Percentiles rank a stretch among this genome's conserved stretches.
These are phyloP conservation scores for Pipistrellus nathusii DNA, from an alignment of 2,797 vertebrate genomes.

Conservation along the genomic window DNA sequence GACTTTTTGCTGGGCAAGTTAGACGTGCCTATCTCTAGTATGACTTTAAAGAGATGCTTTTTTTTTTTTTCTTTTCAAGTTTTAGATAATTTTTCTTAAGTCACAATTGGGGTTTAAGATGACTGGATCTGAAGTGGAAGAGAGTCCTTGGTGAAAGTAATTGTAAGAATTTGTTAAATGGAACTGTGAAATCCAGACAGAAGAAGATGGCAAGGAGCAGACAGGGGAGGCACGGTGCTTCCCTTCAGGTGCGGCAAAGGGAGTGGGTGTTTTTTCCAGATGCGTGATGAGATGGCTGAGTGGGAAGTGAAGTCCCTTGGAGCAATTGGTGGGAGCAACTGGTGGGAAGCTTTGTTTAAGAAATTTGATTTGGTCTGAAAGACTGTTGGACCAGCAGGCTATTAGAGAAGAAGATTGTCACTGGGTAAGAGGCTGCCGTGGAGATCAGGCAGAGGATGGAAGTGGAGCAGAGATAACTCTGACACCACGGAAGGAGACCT, in stretches of 20 bases:
- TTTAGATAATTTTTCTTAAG: slow-evolving; percentile 21
- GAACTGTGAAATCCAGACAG: neutral
- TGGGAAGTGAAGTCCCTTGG: slow-evolving; percentile 18
- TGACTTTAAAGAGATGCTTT: neutral
- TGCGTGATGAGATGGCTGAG: neutral
- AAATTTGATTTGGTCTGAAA: slow-evolving; percentile 13
- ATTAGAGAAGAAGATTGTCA: neutral
- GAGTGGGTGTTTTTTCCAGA: neutral
- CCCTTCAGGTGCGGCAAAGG: neutral
- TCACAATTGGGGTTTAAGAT: neutral
- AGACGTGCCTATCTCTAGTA: neutral
- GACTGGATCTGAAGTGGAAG: neutral
- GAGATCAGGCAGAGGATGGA: neutral
- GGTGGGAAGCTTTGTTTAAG: neutral
- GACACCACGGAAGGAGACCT: neutral
- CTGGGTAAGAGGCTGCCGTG: neutral
- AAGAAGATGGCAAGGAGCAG: neutral
- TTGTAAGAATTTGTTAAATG: neutral
- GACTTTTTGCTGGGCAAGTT: neutral
- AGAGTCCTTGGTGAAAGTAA: neutral
- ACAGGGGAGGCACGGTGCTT: neutral
- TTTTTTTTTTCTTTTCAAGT: slow-evolving; percentile 11
- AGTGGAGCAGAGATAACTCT: neutral
- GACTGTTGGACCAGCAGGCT: neutral
- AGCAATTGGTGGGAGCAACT: neutral